Base-by-base conservation (phyloP, 2,888 invertebrate species). In the Ophraella communa region DNA sequence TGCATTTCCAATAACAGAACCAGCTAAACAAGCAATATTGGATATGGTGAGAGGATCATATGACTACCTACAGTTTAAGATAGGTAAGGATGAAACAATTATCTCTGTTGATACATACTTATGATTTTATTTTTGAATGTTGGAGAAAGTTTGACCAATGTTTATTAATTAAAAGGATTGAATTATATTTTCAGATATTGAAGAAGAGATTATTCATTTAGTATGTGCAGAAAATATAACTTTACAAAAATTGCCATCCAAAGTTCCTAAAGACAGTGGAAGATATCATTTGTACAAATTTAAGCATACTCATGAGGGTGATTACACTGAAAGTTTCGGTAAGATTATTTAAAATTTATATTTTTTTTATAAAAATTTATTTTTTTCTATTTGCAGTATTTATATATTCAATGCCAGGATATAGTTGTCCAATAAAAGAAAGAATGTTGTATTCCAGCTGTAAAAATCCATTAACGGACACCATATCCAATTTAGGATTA, bases 371-470 rank as follows among this genome's bases (percentile, higher is more conserved):
- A 60, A 60, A 33, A 21, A 24, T 27, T 35, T 61, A 17, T 1
- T 7, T 7, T 17, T 39, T 30, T 27, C 8, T 8, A 10, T 30
- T 39, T 39, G 14, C 84, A 95, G 95, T 99, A 66, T 99, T 99
- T 83, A 94, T 99, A 77, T 99, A 99, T 84, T 96, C 98, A 7
- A 96, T 99, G 94, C 98, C 99, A 3, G 97, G 98, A 3, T 97
- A 96, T 82, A 91, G 87, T 67, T 96, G 96, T 81, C 91, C 96
- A 68, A 95, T 99, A 74, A 98, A 96, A 78, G 98, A 99, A 81
- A 87, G 98, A 73, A 99, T 99, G 99, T 85, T 99, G 80, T 99
- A 98, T 83, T 98, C 98, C 0, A 97, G 97, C 77, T 98, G 98
- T 83, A 98, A 98, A 83, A 93, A 90, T 66, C 94, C 96, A 17